Base-by-base conservation (phyloP, 2,797 vertebrate species). In the Lerista edwardsae region DNA sequence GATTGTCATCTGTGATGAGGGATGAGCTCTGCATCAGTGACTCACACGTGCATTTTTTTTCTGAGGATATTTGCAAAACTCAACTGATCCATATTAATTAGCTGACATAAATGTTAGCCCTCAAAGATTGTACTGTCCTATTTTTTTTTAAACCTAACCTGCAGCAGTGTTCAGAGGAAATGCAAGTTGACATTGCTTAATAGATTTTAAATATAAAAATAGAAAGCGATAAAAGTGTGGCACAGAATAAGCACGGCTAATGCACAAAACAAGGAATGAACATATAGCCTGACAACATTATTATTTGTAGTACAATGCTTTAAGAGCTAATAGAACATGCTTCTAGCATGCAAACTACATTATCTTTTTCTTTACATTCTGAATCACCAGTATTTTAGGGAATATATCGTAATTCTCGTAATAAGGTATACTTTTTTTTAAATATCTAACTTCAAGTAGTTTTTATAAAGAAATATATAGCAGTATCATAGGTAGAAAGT, bases 141-240 rank as follows among this genome's bases (percentile, higher is more conserved):
- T 91, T 93, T 94, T 89, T 94, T 89, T 19, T 79, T 89, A 87
- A 91, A 87, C 82, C 86, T 94, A 94, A 94, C 90, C 93, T 93
- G 87, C 84, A 94, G 91, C 92, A 91, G 65, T 93, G 90, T 92
- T 92, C 93, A 90, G 94, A 90, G 89, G 74, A 92, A 94, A 95
- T 95, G 92, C 85, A 92, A 89, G 84, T 89, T 92, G 92, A 94
- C 90, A 91, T 93, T 93, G 89, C 92, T 94, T 94, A 94, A 94
- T 93, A 93, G 89, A 95, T 93, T 95, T 94, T 91, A 95, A 95
- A 90, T 83, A 93, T 87, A 92, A 86, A 91, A 92, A 92, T 92
- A 94, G 91, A 94, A 93, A 94, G 77, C 91, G 92, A 92, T 91
- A 91, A 94, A 95, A 94, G 94, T 93, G 83, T 92, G 91, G 90